These are phyloP conservation scores for Criorhina ranunculi DNA, from an alignment of 2,888 invertebrate genomes.

Conservation along the genomic window DNA sequence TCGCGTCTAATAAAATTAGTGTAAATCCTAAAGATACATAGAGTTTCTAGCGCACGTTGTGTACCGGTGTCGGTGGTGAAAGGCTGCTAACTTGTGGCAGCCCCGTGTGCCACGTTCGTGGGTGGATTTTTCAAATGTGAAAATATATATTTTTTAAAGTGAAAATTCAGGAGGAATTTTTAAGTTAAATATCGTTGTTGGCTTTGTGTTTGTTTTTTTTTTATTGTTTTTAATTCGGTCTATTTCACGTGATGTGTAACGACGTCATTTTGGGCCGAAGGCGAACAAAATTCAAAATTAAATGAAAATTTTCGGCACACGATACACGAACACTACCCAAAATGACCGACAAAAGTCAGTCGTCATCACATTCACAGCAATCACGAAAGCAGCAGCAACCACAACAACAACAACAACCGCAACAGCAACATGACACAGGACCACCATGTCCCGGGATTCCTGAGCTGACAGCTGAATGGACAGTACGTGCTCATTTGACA, in stretches of 20 bases:
- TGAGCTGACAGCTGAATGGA: conserved; percentile 87
- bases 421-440: conserved; percentile 22
- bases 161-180: conserved; percentile 49
- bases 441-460: conserved; percentile 47
- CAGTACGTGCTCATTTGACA: conserved; percentile 89
- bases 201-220: conserved; percentile 23
- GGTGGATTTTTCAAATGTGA: conserved; percentile 57
- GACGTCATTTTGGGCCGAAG: conserved; percentile 69
- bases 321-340: conserved; percentile 39
- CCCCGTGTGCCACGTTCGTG: conserved; percentile 36
- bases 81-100: conserved; percentile 1
- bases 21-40: conserved; percentile 44
- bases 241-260: conserved; percentile 70
- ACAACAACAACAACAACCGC: conserved; percentile 17
- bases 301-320: conserved; percentile 52
- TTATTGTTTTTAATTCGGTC: background rate
- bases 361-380: conserved; percentile 49
- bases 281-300: conserved; percentile 68
- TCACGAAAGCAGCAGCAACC: conserved; percentile 21
- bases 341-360: conserved; percentile 72
- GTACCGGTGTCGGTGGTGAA: conserved; percentile 15
- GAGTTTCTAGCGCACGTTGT: conserved; percentile 42
- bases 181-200: background rate
- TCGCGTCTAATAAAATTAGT: conserved; percentile 60
- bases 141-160: conserved; percentile 10